These are phyloP conservation scores for Apodemus sylvaticus DNA, from an alignment of 2,113 vertebrate species.

Conservation along the genomic window DNA sequence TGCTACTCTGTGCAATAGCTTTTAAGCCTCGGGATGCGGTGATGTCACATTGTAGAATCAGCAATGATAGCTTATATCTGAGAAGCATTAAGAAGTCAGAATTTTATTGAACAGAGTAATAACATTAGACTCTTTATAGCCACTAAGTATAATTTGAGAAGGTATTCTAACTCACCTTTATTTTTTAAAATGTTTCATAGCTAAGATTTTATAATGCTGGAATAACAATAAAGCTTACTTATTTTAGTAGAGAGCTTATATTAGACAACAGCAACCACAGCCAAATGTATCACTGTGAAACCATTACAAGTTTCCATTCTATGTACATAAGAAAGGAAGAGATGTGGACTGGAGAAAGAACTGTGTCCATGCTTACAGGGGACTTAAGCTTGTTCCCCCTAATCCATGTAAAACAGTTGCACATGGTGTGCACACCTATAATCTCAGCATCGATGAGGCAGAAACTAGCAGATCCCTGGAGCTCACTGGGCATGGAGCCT, in stretches of 20 bases:
- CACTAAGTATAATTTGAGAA: constrained; percentile 37
- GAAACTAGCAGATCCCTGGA: neutral
- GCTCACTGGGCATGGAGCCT: neutral
- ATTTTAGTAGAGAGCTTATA: constrained; percentile 12
- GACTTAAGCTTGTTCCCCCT: neutral
- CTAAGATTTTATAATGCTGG: neutral
- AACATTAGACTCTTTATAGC: constrained; percentile 25
- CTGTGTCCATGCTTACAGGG: neutral
- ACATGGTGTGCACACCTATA: neutral
- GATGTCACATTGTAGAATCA: constrained; percentile 61
- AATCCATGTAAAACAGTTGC: neutral
- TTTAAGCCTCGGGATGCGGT: constrained; percentile 60
- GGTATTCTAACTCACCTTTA: constrained; percentile 55
- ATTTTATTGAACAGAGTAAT: constrained; percentile 34
- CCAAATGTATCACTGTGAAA: neutral
- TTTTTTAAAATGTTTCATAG: constrained; percentile 47
- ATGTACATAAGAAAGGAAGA: no score
- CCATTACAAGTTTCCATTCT: neutral
- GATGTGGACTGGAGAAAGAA: neutral
- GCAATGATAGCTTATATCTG: constrained; percentile 39
- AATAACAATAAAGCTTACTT: constrained; percentile 11
- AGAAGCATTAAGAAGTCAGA: constrained; percentile 54
- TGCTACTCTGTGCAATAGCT: constrained; percentile 46
- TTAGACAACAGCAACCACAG: neutral
- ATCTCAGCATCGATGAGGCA: neutral